Evolutionary conservation across 2,888 invertebrate species (phyloP).

Genomic region (Volucella bombylans): DNA sequence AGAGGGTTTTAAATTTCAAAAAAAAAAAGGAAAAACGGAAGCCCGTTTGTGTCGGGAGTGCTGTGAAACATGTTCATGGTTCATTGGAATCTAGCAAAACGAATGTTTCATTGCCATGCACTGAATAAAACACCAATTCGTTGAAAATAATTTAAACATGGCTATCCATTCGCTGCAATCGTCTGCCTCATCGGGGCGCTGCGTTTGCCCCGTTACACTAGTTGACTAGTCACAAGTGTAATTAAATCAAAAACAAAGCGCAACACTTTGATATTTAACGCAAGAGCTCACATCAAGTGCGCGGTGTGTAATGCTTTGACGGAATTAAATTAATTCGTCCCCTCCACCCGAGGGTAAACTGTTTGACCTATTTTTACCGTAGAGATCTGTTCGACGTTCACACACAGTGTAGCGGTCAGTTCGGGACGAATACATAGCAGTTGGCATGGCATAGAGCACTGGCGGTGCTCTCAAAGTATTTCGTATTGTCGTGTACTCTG

Average conservation of each 20-base stretch:
- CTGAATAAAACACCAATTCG: too few relatives aligned
- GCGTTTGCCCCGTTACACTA: background rate
- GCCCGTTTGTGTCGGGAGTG: background rate
- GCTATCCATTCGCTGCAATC: too few relatives aligned
- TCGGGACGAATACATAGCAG: too few relatives aligned
- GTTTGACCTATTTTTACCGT: constrained; percentile 49
- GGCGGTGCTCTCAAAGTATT: constrained; percentile 2
- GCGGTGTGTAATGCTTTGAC: constrained; percentile 4
- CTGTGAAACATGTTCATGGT: background rate
- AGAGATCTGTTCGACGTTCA: background rate
- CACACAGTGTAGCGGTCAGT: background rate
- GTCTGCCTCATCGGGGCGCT: too few relatives aligned
- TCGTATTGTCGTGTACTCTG: background rate
- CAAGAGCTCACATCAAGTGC: constrained; percentile 22
- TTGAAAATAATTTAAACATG: too few relatives aligned
- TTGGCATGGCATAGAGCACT: background rate
- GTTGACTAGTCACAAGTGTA: background rate
- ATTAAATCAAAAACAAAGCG: constrained; percentile 24
- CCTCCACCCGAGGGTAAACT: constrained; percentile 17
- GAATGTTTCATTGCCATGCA: too few relatives aligned
- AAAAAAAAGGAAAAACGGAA: too few relatives aligned
- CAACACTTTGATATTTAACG: constrained; percentile 59
- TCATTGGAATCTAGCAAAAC: too few relatives aligned
- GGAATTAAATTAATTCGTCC: constrained; percentile 29
- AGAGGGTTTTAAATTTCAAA: constrained; percentile 3